phyloP scores from a whole-genome alignment of 1,140 invertebrate species.

The Zophobas morio region DNA sequence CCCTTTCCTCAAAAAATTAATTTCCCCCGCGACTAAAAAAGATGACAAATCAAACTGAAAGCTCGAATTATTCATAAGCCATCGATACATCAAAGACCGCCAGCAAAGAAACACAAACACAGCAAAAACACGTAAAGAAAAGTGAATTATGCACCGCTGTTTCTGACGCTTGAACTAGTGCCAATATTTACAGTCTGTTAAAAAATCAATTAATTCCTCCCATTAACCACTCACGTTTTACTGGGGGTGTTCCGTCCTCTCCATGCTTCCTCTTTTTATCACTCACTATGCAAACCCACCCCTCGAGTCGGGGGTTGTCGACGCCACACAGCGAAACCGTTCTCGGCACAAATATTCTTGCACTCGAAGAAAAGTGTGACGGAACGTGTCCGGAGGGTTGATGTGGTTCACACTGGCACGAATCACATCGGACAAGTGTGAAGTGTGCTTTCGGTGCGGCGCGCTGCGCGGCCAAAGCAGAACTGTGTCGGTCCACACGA shows the following conservation, averaged over 20 bases:
- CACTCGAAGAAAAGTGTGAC: constrained; percentile 6
- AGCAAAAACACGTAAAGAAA: not conserved
- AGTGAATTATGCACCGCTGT: too few species aligned
- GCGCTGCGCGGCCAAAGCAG: constrained; percentile 33
- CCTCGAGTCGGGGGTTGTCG: not conserved
- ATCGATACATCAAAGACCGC: not conserved
- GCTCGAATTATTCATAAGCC: not conserved
- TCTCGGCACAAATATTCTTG: not conserved
- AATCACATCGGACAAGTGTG: constrained; percentile 6
- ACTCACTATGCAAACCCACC: not conserved
- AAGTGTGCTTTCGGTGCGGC: not conserved
- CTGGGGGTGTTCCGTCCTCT: constrained; percentile 16
- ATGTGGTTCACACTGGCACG: not conserved
- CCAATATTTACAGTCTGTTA: constrained; percentile 27
- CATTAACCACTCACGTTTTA: constrained; percentile 11
- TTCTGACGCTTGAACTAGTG: constrained; percentile 7
- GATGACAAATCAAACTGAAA: constrained; percentile 8
- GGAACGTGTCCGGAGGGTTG: not conserved
- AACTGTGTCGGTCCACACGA: constrained; percentile 14
- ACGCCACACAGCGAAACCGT: too few species aligned
- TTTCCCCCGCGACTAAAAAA: not conserved
- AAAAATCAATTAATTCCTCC: too few species aligned
- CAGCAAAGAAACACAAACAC: not conserved
- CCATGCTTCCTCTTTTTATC: not conserved
- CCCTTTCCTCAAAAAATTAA: not conserved